phyloP scores from a whole-genome alignment of 2,113 vertebrate species.

The Ploceus nigricollis region DNA sequence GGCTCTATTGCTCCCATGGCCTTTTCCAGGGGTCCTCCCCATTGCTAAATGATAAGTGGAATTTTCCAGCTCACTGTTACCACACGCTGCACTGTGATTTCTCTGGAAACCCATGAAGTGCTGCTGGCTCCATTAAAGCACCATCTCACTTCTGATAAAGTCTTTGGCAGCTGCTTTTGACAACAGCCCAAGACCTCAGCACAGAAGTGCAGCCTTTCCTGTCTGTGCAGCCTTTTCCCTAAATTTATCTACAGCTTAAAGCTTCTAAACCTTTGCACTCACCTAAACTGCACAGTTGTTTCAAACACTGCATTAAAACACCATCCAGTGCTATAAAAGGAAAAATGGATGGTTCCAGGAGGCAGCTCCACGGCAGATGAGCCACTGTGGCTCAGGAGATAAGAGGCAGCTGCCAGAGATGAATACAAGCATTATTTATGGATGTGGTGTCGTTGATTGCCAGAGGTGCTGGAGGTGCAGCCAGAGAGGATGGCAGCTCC shows the following conservation, averaged over 20 bases:
- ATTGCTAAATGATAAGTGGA: not conserved
- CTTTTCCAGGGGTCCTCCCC: not conserved
- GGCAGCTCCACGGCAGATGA: not conserved
- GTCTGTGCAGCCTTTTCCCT: not conserved
- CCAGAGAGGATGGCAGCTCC: not conserved
- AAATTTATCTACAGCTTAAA: not conserved
- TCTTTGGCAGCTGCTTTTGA: not conserved
- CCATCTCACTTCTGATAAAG: not conserved
- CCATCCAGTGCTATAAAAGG: constrained; percentile 28
- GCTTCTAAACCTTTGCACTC: not conserved
- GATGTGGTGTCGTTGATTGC: not conserved
- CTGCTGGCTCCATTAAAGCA: not conserved
- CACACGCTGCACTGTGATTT: not conserved
- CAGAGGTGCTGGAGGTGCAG: not conserved
- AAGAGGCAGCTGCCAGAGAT: constrained; percentile 35
- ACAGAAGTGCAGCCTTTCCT: not conserved
- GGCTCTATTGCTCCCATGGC: not conserved
- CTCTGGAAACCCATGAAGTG: not conserved
- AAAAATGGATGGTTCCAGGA: constrained; percentile 1
- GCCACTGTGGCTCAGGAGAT: constrained; percentile 35
- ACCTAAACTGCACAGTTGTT: fast-evolving
- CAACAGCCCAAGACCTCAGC: not conserved
- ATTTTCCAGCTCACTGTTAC: not conserved
- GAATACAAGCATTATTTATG: not conserved
- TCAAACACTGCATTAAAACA: constrained; percentile 36